Evolutionary conservation across 1,140 invertebrate species (phyloP).

Genomic region (Pseudomyrmex sp.): DNA sequence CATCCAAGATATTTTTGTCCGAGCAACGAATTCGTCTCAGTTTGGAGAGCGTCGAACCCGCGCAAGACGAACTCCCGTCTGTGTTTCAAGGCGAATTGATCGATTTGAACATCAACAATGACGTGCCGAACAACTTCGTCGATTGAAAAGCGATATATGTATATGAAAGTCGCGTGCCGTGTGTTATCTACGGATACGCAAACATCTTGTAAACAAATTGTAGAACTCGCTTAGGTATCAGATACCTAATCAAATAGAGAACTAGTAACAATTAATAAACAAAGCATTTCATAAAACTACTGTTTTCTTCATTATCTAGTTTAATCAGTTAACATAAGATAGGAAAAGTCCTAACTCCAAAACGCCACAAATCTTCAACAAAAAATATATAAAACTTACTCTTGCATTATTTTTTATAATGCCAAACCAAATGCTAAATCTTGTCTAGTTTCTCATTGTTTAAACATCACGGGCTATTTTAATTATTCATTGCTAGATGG

Average conservation of each 20-base stretch:
- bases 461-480: too few relatives aligned
- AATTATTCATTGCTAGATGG: too few relatives aligned
- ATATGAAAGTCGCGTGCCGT: neutral
- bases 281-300: neutral
- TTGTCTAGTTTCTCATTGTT: too few relatives aligned
- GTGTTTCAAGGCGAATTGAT: neutral
- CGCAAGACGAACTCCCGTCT: neutral
- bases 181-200: too few relatives aligned
- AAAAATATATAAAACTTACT: too few relatives aligned
- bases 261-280: neutral
- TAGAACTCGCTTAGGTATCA: neutral
- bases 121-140: constrained; percentile 22
- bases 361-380: too few relatives aligned
- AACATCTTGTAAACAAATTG: neutral
- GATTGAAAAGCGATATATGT: neutral
- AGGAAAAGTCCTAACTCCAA: too few relatives aligned
- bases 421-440: too few relatives aligned
- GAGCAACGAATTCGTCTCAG: neutral
- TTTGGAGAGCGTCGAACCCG: constrained; percentile 16
- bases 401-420: too few relatives aligned
- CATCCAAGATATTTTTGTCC: neutral
- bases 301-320: too few relatives aligned
- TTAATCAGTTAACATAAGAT: too few relatives aligned
- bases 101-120: constrained; percentile 18
- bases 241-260: constrained; percentile 11